These are phyloP conservation scores for Paramormyrops hopkinsi DNA, from an alignment of 2,797 vertebrate genomes.

Conservation along the genomic window DNA sequence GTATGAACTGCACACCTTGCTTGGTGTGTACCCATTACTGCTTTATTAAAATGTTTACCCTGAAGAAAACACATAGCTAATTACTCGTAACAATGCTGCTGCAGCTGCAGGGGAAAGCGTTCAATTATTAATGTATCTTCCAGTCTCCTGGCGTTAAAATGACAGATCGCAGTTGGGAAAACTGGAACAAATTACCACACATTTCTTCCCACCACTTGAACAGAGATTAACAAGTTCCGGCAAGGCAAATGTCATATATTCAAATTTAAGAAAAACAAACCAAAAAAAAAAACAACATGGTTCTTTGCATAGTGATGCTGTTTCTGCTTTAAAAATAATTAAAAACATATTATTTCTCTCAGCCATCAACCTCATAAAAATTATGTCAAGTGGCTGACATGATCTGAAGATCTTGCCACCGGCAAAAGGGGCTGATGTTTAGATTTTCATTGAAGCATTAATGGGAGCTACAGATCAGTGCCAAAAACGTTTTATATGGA, in stretches of 20 bases:
- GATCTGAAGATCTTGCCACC: not conserved
- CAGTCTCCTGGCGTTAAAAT: constrained; percentile 38
- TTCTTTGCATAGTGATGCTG: not conserved
- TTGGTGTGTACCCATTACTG: constrained; percentile 32
- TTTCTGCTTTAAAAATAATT: not conserved
- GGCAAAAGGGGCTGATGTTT: not conserved
- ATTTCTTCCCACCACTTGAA: constrained; percentile 26
- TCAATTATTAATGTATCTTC: constrained; percentile 54
- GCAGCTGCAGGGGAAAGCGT: constrained; percentile 29
- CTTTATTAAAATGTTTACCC: constrained; percentile 49
- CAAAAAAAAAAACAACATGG: not conserved
- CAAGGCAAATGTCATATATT: not conserved
- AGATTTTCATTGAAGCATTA: not conserved
- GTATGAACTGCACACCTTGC: constrained; percentile 32
- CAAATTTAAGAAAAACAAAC: not conserved
- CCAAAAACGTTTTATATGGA: not conserved
- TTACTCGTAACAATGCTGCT: constrained; percentile 47
- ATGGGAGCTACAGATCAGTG: not conserved
- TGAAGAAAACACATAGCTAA: constrained; percentile 51
- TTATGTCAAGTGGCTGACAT: not conserved
- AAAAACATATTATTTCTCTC: not conserved
- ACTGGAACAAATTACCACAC: constrained; percentile 39
- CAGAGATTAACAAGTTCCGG: constrained; percentile 21
- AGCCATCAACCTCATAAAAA: not conserved
- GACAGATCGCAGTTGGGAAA: constrained; percentile 33